Evolutionary conservation across 2,888 invertebrate genomes (phyloP).

Genomic region (Dorcus hopei): DNA sequence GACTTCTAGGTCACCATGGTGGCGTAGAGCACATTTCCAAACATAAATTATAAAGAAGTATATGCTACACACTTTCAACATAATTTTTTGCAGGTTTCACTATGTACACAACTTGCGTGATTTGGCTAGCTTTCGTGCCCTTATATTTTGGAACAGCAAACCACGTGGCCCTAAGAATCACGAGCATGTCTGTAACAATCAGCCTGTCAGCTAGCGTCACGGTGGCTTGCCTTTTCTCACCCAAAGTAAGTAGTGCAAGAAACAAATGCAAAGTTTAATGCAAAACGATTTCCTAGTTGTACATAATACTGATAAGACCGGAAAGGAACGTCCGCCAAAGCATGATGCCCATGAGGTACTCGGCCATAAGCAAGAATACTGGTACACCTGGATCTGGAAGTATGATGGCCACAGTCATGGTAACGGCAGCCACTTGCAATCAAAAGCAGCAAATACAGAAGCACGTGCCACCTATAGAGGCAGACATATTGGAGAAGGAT

Average conservation of each 20-base stretch:
- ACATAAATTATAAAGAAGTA: no score
- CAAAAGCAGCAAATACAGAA: conserved; percentile 65
- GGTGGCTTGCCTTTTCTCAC: conserved; percentile 88
- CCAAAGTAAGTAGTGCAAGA: conserved; percentile 66
- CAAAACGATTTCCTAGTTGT: conserved; percentile 57
- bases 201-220: conserved; percentile 92
- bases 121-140: conserved; percentile 97
- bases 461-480: conserved; percentile 55
- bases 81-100: conserved; percentile 72
- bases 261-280: neutral
- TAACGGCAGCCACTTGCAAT: conserved; percentile 65
- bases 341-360: conserved; percentile 73
- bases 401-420: conserved; percentile 67
- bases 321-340: conserved; percentile 87
- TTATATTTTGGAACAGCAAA: conserved; percentile 94
- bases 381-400: conserved; percentile 60
- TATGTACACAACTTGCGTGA: conserved; percentile 98
- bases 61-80: neutral
- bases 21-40: no score
- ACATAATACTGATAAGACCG: conserved; percentile 85
- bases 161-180: conserved; percentile 87
- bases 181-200: conserved; percentile 94
- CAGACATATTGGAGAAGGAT: conserved; percentile 18
- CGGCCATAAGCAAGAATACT: conserved; percentile 60
- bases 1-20: no score